Evolutionary conservation across 2,888 invertebrate species (phyloP).

Genomic region (Hermodice carunculata): DNA sequence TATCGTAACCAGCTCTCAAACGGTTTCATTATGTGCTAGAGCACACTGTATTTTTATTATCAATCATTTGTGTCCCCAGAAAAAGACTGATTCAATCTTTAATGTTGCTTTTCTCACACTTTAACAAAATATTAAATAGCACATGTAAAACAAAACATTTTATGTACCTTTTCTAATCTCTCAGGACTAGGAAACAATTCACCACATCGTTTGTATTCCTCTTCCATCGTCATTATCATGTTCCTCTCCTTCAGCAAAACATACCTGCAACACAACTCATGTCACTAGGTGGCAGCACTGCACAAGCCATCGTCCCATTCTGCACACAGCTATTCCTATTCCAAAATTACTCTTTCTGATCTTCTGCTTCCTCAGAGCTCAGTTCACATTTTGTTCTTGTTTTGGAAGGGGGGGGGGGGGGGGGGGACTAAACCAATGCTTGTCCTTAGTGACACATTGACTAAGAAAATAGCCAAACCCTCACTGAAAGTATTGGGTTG

Average conservation of each 20-base stretch:
- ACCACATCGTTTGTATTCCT: constrained; percentile 78
- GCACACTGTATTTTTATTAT: too few species aligned
- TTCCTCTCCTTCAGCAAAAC: constrained; percentile 94
- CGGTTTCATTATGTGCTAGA: too few species aligned
- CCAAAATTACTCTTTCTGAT: background rate
- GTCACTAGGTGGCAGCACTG: background rate
- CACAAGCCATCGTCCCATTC: too few species aligned
- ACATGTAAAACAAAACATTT: background rate
- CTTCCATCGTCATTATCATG: constrained; percentile 97
- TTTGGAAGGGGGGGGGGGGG: background rate
- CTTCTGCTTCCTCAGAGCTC: background rate
- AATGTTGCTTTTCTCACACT: background rate
- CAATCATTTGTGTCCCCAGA: too few species aligned
- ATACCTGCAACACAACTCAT: constrained; percentile 79
- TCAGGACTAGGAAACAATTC: constrained; percentile 91
- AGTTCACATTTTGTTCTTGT: too few species aligned
- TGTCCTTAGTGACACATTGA: background rate
- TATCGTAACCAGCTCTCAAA: too few species aligned
- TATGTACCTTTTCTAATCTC: constrained; percentile 85
- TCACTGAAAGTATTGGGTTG: too few species aligned
- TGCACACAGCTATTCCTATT: too few species aligned
- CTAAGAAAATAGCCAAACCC: background rate
- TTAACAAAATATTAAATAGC: background rate
- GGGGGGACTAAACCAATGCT: background rate
- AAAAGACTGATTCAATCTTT: too few species aligned